Base-by-base conservation (phyloP, 2,888 invertebrate species). In the Polyommatus iphigenia region DNA sequence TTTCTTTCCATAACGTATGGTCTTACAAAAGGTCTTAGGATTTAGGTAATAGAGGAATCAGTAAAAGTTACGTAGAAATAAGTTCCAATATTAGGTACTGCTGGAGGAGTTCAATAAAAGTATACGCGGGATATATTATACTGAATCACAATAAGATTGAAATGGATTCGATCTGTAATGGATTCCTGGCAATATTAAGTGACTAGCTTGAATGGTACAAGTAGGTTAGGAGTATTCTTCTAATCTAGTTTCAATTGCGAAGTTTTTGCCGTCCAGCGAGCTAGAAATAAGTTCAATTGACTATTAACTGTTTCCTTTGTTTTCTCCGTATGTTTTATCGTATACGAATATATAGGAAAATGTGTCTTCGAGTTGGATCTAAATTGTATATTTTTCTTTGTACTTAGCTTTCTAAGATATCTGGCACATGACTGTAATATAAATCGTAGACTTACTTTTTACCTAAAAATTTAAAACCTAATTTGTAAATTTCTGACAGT, bases 241-340 rank as follows among this genome's bases (percentile, higher is more conserved):
- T 89, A 88, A 88, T 88, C 86, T 83, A 80, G 83, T 85, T 86
- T 85, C 86, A 88, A 88, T 87, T 85, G 85, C 84, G 85, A 85
- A 85, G 86, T 85, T 85, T 86, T 84, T 85, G 80, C 80, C 84
- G 83, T 82, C 85, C 83, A 84, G 83, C 85, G 84, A 86, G 84
- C 83, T 89, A 90, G 91, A 92, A 92, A 91, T 90, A 89, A 89
- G 88, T 88, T 89, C 90, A 90, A 91, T 91, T 91, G 90, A 87
- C 87, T 85, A 91, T 91, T 91, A 90, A 89, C 89, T 89, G 87
- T 86, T 86, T 80, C 86, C 90, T 88, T 88, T 86, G 88, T 86
- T 50, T 50, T 72, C 24, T 24, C 84, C 87, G 85, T 85, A 86
- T 86, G 83, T 85, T 84, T 84, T 83, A 85, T 54, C 29, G 13